These are phyloP conservation scores for Andrena flavipes DNA, from an alignment of 2,888 invertebrate genomes.

Conservation along the genomic window DNA sequence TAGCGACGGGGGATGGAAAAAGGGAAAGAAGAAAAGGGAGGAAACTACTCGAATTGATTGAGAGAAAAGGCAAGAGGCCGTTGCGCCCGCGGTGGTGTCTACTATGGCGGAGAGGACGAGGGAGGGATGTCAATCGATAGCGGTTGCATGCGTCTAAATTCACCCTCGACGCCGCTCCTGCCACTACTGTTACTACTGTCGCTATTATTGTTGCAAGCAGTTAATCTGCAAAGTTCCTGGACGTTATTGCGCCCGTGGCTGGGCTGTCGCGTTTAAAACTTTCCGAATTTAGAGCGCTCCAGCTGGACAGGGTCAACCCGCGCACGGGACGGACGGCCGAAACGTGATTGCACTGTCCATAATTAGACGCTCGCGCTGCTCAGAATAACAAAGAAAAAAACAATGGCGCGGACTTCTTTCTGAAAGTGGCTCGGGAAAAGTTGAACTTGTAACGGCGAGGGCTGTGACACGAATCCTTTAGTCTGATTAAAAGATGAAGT, in stretches of 20 bases:
- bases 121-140: constrained; percentile 79
- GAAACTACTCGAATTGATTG: constrained; percentile 74
- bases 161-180: constrained; percentile 64
- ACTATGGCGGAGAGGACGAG: constrained; percentile 46
- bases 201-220: constrained; percentile 63
- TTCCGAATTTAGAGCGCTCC: constrained; percentile 44
- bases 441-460: background rate
- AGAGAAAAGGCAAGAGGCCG: constrained; percentile 76
- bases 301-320: constrained; percentile 22
- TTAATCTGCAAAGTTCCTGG: constrained; percentile 66
- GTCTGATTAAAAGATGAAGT: too few species aligned
- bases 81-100: constrained; percentile 39
- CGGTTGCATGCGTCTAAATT: constrained; percentile 78
- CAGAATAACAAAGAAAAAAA: background rate
- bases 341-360: constrained; percentile 50
- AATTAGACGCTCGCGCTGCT: constrained; percentile 42
- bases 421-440: background rate
- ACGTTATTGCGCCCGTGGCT: constrained; percentile 28
- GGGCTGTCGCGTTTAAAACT: constrained; percentile 54
- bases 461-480: too few species aligned
- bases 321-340: constrained; percentile 21
- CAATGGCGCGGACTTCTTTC: background rate
- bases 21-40: constrained; percentile 36
- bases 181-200: constrained; percentile 43
- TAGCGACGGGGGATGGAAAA: constrained; percentile 15